Conservation (phyloP, 2,797 vertebrate species). For the Sitta carolinensis region DNA sequence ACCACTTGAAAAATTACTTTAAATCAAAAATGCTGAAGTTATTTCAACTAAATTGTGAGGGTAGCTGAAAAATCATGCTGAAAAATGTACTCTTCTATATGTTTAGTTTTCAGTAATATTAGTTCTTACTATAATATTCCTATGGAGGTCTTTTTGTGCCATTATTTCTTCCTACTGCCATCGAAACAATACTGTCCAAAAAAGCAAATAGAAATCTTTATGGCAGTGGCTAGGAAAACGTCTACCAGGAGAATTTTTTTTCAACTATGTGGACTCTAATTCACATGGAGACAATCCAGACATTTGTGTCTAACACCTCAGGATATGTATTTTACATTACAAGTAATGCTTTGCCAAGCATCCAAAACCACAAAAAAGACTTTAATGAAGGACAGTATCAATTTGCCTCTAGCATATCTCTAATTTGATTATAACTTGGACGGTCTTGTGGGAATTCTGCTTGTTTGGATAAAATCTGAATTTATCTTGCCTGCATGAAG, state of each 20-base stretch:
- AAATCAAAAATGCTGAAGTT: not conserved
- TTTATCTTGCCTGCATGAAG: conserved; percentile 8
- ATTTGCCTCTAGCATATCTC: not conserved
- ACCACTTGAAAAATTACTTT: not conserved
- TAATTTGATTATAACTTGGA: conserved; percentile 39
- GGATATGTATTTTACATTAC: conserved; percentile 8
- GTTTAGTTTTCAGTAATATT: not conserved
- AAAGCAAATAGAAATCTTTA: not conserved
- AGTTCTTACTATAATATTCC: not conserved
- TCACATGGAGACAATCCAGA: not conserved
- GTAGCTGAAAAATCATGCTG: not conserved
- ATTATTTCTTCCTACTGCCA: not conserved
- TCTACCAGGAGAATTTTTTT: not conserved
- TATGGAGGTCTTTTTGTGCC: not conserved
- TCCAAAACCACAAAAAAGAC: not conserved
- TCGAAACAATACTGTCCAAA: not conserved
- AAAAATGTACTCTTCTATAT: not conserved
- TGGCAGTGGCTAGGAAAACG: not conserved
- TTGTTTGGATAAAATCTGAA: conserved; percentile 41
- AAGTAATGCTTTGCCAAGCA: not conserved
- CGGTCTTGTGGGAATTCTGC: conserved; percentile 29
- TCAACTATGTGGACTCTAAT: not conserved
- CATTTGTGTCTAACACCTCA: not conserved
- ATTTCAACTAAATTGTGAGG: not conserved
- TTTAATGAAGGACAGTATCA: conserved; percentile 29